Percentiles rank a stretch among this genome's conserved stretches.
phyloP scores from a whole-genome alignment of 2,113 vertebrate genomes.

The Rhinolophus sinicus region DNA sequence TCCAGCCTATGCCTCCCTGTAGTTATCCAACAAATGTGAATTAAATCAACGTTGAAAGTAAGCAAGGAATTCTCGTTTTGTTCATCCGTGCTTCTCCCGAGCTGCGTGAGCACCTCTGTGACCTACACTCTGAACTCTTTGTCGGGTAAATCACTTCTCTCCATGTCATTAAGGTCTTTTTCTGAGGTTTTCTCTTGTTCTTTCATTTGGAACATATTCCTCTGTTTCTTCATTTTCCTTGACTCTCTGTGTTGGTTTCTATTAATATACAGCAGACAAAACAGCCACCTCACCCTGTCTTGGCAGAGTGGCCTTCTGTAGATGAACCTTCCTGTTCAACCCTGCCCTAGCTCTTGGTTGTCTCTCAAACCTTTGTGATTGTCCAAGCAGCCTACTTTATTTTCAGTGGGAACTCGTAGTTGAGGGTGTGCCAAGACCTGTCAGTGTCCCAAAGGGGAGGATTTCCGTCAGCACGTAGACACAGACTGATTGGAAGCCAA shows the following conservation, averaged over 20 bases:
- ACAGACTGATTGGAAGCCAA: neutral
- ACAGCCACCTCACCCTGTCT: neutral
- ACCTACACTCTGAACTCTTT: neutral
- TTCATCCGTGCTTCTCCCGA: neutral
- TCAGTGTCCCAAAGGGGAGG: neutral
- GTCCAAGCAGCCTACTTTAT: neutral
- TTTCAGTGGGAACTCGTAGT: neutral
- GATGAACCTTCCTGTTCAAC: neutral
- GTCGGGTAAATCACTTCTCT: neutral
- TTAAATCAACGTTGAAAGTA: neutral
- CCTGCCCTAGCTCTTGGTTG: neutral
- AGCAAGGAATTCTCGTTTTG: neutral
- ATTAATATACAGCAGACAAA: neutral
- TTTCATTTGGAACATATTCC: neutral
- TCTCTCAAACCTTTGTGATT: neutral
- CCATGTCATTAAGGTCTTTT: neutral
- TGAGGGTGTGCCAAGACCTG: neutral
- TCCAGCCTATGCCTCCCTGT: neutral
- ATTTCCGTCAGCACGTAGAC: neutral
- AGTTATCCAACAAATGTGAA: neutral
- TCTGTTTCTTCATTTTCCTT: neutral
- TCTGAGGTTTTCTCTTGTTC: neutral
- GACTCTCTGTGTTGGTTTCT: neutral
- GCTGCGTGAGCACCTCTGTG: neutral
- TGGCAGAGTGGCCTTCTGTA: neutral